A percentile compares a stretch with the other conserved stretches of the same genome.
phyloP scores from a whole-genome alignment of 2,113 vertebrate species.

The Esox niger region DNA sequence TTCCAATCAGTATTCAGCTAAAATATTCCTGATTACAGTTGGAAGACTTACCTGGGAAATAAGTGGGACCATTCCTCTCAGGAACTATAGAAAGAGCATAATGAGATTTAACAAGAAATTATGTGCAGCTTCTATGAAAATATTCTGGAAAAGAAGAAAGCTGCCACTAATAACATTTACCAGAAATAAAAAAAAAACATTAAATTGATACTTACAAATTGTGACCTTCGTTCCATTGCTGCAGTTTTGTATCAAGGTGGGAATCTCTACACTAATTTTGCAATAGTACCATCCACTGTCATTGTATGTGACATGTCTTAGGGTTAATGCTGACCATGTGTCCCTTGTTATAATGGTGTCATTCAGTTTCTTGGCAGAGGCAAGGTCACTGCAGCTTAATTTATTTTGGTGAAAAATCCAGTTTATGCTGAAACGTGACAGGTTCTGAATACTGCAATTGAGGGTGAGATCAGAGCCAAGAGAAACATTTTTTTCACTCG shows the following conservation, averaged over 20 bases:
- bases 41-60: not conserved
- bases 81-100: constrained; percentile 41
- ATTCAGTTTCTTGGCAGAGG: fast-evolving
- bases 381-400: fast-evolving
- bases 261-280: constrained; percentile 28
- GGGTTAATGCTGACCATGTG: not conserved
- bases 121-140: not conserved
- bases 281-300: constrained; percentile 58
- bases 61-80: constrained; percentile 27
- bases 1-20: no score
- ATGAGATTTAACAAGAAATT: not conserved
- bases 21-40: no score
- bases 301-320: not conserved
- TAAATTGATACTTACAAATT: constrained; percentile 54
- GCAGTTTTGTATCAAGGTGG: fast-evolving
- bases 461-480: constrained; percentile 33
- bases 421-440: fast-evolving
- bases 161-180: not conserved
- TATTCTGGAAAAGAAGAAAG: not conserved
- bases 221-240: constrained; percentile 34
- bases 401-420: constrained; percentile 34
- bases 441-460: constrained; percentile 10
- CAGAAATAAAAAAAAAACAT: not conserved
- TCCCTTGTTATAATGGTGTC: fast-evolving
- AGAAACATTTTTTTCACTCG: fast-evolving